Base-by-base conservation (phyloP, 2,113 vertebrate genomes). In the Trematocara macrostoma region DNA sequence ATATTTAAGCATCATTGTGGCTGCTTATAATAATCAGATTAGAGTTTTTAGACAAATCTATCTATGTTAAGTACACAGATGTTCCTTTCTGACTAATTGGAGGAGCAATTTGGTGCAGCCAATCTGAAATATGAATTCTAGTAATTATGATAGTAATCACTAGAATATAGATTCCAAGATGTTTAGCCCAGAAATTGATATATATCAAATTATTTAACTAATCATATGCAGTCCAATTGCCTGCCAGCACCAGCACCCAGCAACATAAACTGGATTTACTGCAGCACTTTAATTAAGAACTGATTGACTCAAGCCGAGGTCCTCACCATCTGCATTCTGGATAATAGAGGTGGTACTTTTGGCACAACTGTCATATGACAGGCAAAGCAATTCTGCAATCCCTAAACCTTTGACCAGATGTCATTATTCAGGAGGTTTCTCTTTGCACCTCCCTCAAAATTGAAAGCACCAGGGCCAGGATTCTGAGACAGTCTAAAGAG, bases 261-360 rank as follows among this genome's bases (percentile, higher is more conserved):
- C n/a, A 29, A 81, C 52, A 35, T 81, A 8, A 35, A 18, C 35
- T 81, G 29, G 29, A 85, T 89, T 79, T 89, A 42, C 40, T 40
- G 26, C 59, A 15, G 47, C 71, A 23, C 23, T 34, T 57, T 89
- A 88, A 93, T 90, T 84, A 90, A 81, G 31, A 61, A 8, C 8
- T 57, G 42, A 45, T 20, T 40, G 67, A 82, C 64, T 78, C 78
- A 87, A 78, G 55, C 67, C 3, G 61, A 53, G 69, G 42, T 64
- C 57, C 4, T 42, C n/a, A 3, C 61, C 61, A 81, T 87, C 59
- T 82, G 26, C 84, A 86, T 84, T 56, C 67, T n/a, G 16, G 61
- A 89, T 89, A 87, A 93, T 83, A 64, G 86, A 89, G 88, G 83
- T 85, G 86, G 88, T 67, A 49, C 55, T 26, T 87, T 53, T 79